A percentile compares a stretch with the other conserved stretches of the same genome.
phyloP scores from a whole-genome alignment of 2,113 vertebrate species.

The Phrynosoma blainvillii region DNA sequence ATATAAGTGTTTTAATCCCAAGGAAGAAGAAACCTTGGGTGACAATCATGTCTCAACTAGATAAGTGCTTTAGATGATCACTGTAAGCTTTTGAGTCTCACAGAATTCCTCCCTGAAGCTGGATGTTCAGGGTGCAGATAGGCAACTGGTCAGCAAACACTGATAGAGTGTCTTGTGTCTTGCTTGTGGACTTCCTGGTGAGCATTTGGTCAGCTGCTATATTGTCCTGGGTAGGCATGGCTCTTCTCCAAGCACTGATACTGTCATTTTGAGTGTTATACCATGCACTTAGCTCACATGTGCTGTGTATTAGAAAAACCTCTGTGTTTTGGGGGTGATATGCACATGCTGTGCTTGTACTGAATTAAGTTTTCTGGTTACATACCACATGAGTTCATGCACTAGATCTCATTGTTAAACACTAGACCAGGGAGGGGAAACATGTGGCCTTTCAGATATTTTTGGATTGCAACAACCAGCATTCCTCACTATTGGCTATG shows the following conservation, averaged over 20 bases:
- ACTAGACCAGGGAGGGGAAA: too few relatives aligned
- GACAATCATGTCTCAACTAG: not conserved
- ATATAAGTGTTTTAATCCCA: not conserved
- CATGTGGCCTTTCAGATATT: too few relatives aligned
- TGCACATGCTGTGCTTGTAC: not conserved
- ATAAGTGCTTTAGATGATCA: not conserved
- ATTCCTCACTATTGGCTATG: not conserved
- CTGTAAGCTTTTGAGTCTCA: not conserved
- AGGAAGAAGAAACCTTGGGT: not conserved
- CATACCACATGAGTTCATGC: not conserved
- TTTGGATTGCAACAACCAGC: too few relatives aligned
- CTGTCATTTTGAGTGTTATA: not conserved
- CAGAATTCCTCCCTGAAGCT: not conserved
- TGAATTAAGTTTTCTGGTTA: not conserved
- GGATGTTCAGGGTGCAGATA: not conserved
- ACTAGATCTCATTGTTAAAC: not conserved
- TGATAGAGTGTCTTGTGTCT: too few relatives aligned
- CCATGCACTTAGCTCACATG: not conserved
- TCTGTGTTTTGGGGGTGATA: not conserved
- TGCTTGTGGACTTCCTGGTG: too few relatives aligned
- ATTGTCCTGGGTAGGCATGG: too few relatives aligned
- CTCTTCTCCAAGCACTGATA: too few relatives aligned
- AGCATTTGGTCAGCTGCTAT: too few relatives aligned
- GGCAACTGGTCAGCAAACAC: not conserved
- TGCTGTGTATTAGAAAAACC: not conserved